Conservation (phyloP, 2,797 vertebrate genomes). For the Hippopotamyrus pictus region DNA sequence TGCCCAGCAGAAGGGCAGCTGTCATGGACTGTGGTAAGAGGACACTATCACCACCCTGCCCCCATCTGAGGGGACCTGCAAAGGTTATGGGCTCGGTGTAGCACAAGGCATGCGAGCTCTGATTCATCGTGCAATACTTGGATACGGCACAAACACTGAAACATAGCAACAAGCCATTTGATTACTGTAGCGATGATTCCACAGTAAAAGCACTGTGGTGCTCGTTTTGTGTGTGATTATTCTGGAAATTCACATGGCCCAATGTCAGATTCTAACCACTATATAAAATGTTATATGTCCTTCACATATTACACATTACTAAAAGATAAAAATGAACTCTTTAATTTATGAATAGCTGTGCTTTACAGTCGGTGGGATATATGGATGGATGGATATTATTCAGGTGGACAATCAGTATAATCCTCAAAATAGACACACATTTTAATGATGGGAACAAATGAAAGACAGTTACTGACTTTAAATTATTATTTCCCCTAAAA, state of each 20-base stretch:
- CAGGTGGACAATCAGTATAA: conserved; percentile 24
- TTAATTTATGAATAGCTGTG: not conserved
- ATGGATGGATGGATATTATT: not conserved
- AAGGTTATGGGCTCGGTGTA: conserved; percentile 48
- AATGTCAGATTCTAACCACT: not conserved
- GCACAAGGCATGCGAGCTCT: conserved; percentile 32
- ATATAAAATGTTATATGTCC: not conserved
- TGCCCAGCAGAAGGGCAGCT: conserved; percentile 27
- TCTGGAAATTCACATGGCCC: conserved; percentile 10
- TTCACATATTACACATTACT: not conserved
- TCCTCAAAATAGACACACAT: not conserved
- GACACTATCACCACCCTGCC: conserved; percentile 34
- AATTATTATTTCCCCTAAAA: conserved; percentile 8
- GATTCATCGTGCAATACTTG: conserved; percentile 42
- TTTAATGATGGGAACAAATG: conserved; percentile 31
- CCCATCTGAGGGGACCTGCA: conserved; percentile 39
- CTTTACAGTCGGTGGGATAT: not conserved
- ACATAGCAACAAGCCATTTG: conserved; percentile 57
- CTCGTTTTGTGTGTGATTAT: not conserved
- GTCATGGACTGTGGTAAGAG: conserved; percentile 38
- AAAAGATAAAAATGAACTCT: not conserved
- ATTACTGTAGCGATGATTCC: conserved; percentile 39
- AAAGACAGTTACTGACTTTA: not conserved
- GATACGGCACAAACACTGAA: conserved; percentile 54
- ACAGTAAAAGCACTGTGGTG: not conserved